Percentiles rank a stretch among this genome's conserved stretches.
These are phyloP conservation scores for Oophaga sylvatica DNA, from an alignment of 2,797 vertebrate species.

Conservation along the genomic window DNA sequence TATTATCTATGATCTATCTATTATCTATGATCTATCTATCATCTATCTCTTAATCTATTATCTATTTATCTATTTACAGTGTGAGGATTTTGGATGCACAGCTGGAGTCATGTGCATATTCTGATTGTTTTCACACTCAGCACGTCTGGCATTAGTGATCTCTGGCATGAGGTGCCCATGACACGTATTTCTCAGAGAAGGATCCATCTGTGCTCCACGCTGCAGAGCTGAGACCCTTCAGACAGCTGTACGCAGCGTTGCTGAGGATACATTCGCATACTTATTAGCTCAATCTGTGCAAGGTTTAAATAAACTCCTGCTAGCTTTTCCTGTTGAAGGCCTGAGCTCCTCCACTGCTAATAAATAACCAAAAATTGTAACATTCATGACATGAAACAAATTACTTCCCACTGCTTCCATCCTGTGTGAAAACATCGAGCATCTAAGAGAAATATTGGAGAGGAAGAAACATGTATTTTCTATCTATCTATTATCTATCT, in stretches of 20 bases:
- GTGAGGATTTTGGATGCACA: background rate
- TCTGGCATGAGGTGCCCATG: constrained; percentile 19
- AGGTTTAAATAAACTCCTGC: constrained; percentile 39
- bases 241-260: constrained; percentile 23
- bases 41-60: no score
- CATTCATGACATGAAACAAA: constrained; percentile 21
- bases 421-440: background rate
- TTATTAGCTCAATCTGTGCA: constrained; percentile 52
- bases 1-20: no score
- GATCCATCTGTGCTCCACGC: constrained; percentile 40
- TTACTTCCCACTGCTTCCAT: constrained; percentile 35
- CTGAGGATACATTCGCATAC: constrained; percentile 42
- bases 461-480: background rate
- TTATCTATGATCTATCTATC: no score
- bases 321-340: constrained; percentile 2
- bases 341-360: background rate
- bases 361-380: constrained; percentile 36
- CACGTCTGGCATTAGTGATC: constrained; percentile 22
- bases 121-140: background rate
- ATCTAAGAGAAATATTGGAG: background rate
- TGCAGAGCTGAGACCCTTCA: constrained; percentile 2
- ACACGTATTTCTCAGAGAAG: constrained; percentile 7
- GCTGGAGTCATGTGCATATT: constrained; percentile 9
- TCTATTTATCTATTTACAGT: background rate
- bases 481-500: constrained; percentile 14